Conservation (phyloP, 2,888 invertebrate genomes). For the Lypha dubia region DNA sequence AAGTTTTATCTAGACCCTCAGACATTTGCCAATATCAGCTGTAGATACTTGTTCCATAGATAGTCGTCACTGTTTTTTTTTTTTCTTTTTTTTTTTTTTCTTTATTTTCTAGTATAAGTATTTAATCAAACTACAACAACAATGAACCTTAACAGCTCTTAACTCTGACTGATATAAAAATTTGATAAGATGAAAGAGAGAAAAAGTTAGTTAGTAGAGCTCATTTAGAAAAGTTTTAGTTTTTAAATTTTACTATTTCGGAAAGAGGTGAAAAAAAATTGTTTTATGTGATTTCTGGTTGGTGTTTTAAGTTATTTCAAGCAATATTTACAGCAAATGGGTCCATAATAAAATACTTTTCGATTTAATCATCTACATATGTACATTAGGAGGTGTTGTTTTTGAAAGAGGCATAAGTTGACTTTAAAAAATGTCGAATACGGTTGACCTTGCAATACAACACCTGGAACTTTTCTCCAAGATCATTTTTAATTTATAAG, state of each 20-base stretch:
- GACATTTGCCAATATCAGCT: conserved; percentile 68
- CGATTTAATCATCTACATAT: too few species aligned
- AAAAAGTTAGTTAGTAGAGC: not conserved
- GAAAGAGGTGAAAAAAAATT: not conserved
- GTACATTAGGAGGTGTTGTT: too few species aligned
- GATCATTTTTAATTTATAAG: too few species aligned
- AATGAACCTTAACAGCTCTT: conserved; percentile 17
- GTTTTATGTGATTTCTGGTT: not conserved
- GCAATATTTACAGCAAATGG: too few species aligned
- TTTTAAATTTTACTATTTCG: not conserved
- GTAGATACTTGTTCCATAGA: conserved; percentile 13
- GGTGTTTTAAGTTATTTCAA: too few species aligned
- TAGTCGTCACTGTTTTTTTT: conserved; percentile 12
- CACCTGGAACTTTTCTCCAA: too few species aligned
- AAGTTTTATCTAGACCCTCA: conserved; percentile 66
- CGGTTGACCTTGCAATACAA: too few species aligned
- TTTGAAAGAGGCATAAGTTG: too few species aligned
- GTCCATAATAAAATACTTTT: too few species aligned
- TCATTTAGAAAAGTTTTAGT: not conserved
- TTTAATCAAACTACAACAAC: conserved; percentile 52
- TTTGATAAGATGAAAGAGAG: conserved; percentile 53
- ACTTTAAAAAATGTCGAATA: too few species aligned
- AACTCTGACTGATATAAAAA: conserved; percentile 41
- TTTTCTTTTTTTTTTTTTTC: not conserved
- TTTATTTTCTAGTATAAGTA: conserved; percentile 32